phyloP scores from a whole-genome alignment of 2,113 vertebrate genomes.

The Polypterus bichir region DNA sequence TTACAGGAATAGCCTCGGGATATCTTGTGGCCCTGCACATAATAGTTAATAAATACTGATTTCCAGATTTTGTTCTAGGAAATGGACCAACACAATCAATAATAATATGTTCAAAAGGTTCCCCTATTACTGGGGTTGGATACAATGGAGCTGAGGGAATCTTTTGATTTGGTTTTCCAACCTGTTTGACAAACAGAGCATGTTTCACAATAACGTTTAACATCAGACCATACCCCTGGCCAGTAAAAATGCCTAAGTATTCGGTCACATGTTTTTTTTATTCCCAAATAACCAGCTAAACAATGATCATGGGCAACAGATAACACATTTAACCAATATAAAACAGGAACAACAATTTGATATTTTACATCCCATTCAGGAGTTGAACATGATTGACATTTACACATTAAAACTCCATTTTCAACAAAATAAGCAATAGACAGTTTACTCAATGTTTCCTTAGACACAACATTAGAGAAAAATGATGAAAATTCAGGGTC shows the following conservation, averaged over 20 bases:
- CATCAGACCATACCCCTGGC: constrained; percentile 6
- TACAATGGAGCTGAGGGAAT: not conserved
- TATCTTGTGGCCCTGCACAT: constrained; percentile 8
- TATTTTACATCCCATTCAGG: not conserved
- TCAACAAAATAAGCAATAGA: constrained; percentile 2
- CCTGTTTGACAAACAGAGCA: too few species aligned
- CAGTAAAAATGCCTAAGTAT: constrained; percentile 13
- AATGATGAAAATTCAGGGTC: too few species aligned
- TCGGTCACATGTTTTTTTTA: constrained; percentile 6
- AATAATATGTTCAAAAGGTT: constrained; percentile 5
- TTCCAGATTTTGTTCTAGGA: constrained; percentile 1
- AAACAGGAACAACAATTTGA: constrained; percentile 3
- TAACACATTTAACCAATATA: not conserved
- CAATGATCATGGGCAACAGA: constrained; percentile 5
- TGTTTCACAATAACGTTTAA: not conserved
- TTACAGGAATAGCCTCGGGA: constrained; percentile 10
- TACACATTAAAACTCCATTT: constrained; percentile 8
- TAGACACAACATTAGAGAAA: too few species aligned
- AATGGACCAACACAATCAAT: constrained; percentile 9
- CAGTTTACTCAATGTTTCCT: not conserved
- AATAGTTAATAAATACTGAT: constrained; percentile 12
- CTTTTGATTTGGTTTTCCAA: too few species aligned
- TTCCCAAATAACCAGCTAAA: constrained; percentile 8
- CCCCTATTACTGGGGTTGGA: constrained; percentile 5
- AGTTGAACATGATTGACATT: not conserved